Conservation (phyloP, 1,140 invertebrate genomes). For the Dryas iulia region DNA sequence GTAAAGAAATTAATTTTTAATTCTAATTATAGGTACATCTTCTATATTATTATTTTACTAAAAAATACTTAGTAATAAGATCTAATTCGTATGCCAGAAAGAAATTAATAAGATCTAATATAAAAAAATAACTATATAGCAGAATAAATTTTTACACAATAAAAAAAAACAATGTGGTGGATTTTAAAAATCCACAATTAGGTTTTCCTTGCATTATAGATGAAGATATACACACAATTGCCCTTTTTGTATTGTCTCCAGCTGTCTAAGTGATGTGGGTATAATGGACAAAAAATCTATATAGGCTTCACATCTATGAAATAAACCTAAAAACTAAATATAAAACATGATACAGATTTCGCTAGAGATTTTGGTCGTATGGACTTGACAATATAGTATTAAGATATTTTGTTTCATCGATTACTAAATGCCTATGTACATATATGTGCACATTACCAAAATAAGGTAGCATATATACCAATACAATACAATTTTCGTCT, state of each 20-base stretch:
- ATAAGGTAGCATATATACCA: no score
- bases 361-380: not conserved
- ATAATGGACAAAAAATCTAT: constrained; percentile 3
- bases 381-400: no score
- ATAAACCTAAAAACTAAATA: not conserved
- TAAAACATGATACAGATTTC: not conserved
- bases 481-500: no score
- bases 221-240: not conserved
- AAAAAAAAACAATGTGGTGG: not conserved
- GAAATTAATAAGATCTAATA: not conserved
- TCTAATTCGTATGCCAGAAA: no score
- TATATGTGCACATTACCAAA: no score
- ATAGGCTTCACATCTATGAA: not conserved
- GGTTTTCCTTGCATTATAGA: not conserved
- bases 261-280: not conserved
- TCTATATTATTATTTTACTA: no score
- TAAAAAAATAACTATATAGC: not conserved
- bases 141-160: not conserved
- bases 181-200: not conserved
- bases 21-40: no score
- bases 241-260: not conserved
- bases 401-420: no score
- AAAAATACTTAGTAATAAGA: no score
- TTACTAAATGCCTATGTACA: no score
- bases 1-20: no score